These are phyloP conservation scores for Babyrousa celebensis DNA, from an alignment of 2,797 vertebrate genomes.

Conservation along the genomic window DNA sequence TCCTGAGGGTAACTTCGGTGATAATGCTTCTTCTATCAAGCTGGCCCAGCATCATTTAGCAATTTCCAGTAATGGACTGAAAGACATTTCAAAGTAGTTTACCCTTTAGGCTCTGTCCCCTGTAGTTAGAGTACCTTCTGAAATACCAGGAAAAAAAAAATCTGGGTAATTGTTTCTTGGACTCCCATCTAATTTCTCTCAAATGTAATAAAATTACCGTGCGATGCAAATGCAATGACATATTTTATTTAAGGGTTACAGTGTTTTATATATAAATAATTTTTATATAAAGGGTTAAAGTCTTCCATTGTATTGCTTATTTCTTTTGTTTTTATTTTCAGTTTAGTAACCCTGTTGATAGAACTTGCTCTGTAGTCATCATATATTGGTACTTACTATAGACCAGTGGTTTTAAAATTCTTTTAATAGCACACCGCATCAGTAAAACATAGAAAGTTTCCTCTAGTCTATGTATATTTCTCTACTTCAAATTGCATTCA, in stretches of 20 bases:
- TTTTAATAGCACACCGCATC: not conserved
- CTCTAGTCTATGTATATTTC: not conserved
- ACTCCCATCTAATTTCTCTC: slow-evolving; percentile 23
- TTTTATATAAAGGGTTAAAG: slow-evolving; percentile 26
- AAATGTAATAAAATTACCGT: slow-evolving; percentile 35
- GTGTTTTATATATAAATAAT: not conserved
- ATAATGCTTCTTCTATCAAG: not conserved
- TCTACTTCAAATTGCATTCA: not conserved
- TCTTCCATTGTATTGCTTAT: slow-evolving; percentile 4
- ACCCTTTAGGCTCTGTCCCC: not conserved
- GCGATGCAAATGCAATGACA: not conserved
- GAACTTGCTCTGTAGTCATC: not conserved
- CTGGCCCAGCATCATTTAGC: not conserved
- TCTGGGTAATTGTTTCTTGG: not conserved
- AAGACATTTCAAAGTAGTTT: not conserved
- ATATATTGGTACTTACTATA: not conserved
- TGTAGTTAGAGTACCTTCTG: not conserved
- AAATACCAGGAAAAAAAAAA: not conserved
- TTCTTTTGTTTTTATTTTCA: not conserved
- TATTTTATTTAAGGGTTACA: slow-evolving; percentile 67
- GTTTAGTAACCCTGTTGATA: not conserved
- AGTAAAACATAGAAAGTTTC: slow-evolving; percentile 32
- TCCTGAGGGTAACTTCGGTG: not conserved
- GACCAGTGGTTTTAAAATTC: slow-evolving; percentile 1
- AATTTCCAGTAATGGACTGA: not conserved